phyloP scores from a whole-genome alignment of 2,797 vertebrate genomes.

The Ateles fusciceps region DNA sequence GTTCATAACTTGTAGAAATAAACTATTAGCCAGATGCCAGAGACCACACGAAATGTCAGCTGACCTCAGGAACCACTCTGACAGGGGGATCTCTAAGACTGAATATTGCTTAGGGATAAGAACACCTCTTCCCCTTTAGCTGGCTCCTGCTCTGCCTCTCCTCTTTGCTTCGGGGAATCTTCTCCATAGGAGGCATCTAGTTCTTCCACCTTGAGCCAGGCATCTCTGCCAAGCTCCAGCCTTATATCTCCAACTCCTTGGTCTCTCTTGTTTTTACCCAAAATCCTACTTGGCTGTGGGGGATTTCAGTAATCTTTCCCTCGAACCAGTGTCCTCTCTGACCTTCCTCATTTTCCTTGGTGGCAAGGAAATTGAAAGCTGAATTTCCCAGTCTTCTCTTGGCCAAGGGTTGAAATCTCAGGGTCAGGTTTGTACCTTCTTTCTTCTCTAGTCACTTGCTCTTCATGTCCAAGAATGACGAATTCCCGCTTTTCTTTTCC shows the following conservation, averaged over 20 bases:
- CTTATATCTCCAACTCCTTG: background rate
- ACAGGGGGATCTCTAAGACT: background rate
- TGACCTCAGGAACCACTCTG: background rate
- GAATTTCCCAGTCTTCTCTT: background rate
- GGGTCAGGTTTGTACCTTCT: background rate
- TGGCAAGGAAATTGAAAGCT: background rate
- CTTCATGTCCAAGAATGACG: background rate
- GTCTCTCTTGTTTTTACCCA: background rate
- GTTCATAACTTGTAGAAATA: background rate
- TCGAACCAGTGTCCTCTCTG: background rate
- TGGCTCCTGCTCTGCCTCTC: background rate
- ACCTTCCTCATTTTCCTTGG: background rate
- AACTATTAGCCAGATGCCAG: background rate
- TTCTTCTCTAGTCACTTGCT: background rate
- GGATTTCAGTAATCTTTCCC: background rate
- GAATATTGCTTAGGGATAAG: background rate
- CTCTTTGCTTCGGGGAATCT: background rate
- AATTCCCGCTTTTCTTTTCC: background rate
- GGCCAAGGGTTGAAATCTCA: background rate
- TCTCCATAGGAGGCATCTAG: background rate
- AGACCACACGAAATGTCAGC: background rate
- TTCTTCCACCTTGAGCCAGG: background rate
- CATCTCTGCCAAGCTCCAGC: background rate
- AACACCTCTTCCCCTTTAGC: background rate
- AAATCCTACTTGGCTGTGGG: background rate